These are phyloP conservation scores for Prochilodus magdalenae DNA, from an alignment of 2,113 vertebrate genomes.

Conservation along the genomic window DNA sequence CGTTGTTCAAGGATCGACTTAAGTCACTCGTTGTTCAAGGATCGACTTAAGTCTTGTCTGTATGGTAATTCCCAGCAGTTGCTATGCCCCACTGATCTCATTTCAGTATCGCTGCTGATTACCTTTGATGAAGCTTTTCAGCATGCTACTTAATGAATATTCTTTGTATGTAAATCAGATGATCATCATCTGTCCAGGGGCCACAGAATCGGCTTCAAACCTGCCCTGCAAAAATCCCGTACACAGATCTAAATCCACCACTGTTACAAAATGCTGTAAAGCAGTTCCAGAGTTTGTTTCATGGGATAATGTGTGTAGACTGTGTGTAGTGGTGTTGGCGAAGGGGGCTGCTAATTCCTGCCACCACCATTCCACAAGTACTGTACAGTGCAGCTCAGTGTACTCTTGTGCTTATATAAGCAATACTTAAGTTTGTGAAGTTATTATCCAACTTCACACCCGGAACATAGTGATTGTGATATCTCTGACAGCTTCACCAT, in stretches of 20 bases:
- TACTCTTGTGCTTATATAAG: not conserved
- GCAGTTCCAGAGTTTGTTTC: no score
- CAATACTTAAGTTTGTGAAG: not conserved
- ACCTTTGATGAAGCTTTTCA: conserved; percentile 50
- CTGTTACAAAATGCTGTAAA: no score
- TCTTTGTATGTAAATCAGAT: conserved; percentile 54
- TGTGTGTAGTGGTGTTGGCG: no score
- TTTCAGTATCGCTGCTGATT: conserved; percentile 41
- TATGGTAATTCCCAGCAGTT: conserved; percentile 14
- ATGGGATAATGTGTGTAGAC: no score
- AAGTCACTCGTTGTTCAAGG: no score
- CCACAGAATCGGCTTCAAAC: not conserved
- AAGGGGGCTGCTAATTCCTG: no score
- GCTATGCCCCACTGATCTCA: not conserved
- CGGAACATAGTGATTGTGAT: not conserved
- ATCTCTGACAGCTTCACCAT: conserved; percentile 26
- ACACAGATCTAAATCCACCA: no score
- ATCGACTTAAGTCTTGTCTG: no score
- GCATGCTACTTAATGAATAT: conserved; percentile 25
- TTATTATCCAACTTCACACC: conserved; percentile 20
- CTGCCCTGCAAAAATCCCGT: no score
- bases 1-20: no score
- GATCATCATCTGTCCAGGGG: not conserved
- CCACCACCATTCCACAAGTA: no score
- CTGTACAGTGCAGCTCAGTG: not conserved